Base-by-base conservation (phyloP, 2,113 vertebrate species). In the Datnioides undecimradiatus region DNA sequence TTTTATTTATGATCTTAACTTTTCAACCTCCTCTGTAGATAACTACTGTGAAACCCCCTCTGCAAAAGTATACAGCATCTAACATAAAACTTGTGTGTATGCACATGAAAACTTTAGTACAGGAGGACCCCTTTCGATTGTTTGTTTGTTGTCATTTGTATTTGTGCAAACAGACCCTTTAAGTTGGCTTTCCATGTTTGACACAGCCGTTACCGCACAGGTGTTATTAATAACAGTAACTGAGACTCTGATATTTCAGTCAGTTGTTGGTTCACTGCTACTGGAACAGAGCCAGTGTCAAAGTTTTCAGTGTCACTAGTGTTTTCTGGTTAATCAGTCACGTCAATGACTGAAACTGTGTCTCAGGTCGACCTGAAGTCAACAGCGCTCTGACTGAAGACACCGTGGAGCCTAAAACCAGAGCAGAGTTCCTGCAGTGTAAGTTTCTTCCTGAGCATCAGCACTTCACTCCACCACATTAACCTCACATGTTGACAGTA, bases 361-460 rank as follows among this genome's bases (percentile, higher is more conserved):
- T 78, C 5, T 1, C 0, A 76, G 88, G 34, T 80, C 27, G n/a
- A 7, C 34, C 43, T 63, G 63, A 21, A 66, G 45, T 14, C 27
- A 40, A n/a, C 58, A 34, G 13, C 13, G 19, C n/a, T 13, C n/a
- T 38, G 57, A 33, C 27, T 29, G n/a, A 66, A 29, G 23, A 31
- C 10, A 17, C 12, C 8, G 8, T 6, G 33, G 88, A 85, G 60
- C 88, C 88, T 4, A 43, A 48, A 65, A 91, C 88, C 43, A 91
- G 90, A 87, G 73, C 63, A 36, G 87, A 93, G 14, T 90, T 93
- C 51, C 83, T 92, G 52, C 63, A 60, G 2, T 91, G 90, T 93
- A 54, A 90, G 90, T 93, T 74, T 51, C 29, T 17, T 27, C 14
- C 43, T 12, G 14, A 12, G 9, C 21, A 8, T 17, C 23, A 8